These are phyloP conservation scores for Phortica variegata DNA, from an alignment of 1,140 invertebrate species.

Conservation along the genomic window DNA sequence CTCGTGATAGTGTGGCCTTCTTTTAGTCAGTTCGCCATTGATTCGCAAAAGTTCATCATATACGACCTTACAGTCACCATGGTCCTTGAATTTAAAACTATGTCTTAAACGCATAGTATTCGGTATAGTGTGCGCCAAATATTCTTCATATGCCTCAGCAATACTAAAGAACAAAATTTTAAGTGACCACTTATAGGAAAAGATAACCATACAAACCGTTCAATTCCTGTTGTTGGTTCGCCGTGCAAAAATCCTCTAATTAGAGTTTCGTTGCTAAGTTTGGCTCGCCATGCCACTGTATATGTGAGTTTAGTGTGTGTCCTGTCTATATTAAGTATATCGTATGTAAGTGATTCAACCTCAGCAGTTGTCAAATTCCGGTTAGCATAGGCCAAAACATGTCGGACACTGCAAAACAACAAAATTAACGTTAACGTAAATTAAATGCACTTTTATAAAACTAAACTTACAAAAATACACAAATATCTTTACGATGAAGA, in stretches of 20 bases:
- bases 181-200: too few relatives aligned
- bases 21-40: conserved; percentile 31
- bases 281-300: too few relatives aligned
- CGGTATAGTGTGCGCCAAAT: too few relatives aligned
- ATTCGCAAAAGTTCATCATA: conserved; percentile 16
- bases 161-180: too few relatives aligned
- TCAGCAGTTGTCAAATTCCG: conserved; percentile 10
- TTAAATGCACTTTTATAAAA: too few relatives aligned
- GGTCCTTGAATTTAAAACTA: too few relatives aligned
- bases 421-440: too few relatives aligned
- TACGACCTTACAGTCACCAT: neutral
- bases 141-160: too few relatives aligned
- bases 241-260: conserved; percentile 1
- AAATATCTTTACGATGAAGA: too few relatives aligned
- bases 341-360: conserved; percentile 7
- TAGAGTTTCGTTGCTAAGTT: too few relatives aligned
- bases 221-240: neutral
- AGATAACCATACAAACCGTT: neutral
- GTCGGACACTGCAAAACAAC: conserved; percentile 1
- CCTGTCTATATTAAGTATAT: conserved; percentile 2
- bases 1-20: conserved; percentile 56
- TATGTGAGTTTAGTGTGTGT: too few relatives aligned
- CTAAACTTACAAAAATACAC: neutral
- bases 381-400: conserved; percentile 19
- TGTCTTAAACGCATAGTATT: too few relatives aligned